Evolutionary conservation across 2,797 vertebrate species (phyloP), one percentile per base, ranked within the genome.

Genomic region (Coreius guichenoti): DNA sequence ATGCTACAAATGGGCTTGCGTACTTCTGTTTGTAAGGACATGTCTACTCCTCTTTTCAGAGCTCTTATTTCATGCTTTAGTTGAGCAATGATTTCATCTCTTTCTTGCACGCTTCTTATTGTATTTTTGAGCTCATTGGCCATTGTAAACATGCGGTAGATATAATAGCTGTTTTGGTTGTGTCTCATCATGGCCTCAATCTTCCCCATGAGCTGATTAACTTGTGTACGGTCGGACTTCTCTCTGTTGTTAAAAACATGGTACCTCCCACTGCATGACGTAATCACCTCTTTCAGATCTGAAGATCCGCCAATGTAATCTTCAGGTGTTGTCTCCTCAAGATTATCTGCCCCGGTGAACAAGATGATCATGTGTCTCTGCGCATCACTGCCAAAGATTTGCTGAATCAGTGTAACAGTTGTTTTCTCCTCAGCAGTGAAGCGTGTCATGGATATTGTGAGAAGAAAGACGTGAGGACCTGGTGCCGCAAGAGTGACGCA

Each of bases 381-480:
- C 5, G 54, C 82, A n/a, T 19, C 58, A 8, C 6, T 7, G 39
- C 86, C 82, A 80, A 87, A 87, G 19, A 76, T 12, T 68, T 68
- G 1, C 29, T 84, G 33, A 33, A 84, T 80, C 21, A 47, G n/a
- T 17, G 1, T 49, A 23, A 84, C 76, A 5, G 76, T 87, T n/a
- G 80, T 68, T 80, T 21, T 61, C 11, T 81, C 86, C 49, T 87
- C 76, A 75, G 17, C 56, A 84, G 86, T 87, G 39, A 84, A 83
- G 77, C 69, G 70, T 0, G 11, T 58, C 6, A 75, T 67, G 68
- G 45, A 61, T 65, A 80, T 17, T 36, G 83, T 3, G 14, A 87
- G 81, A 19, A 83, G 76, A 47, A 83, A 87, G 9, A 70, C 77
- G 17, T 87, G 82, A 75, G 86, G 86, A 21, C 86, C 82, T 68